Percentiles rank a stretch among this genome's conserved stretches.
These are phyloP conservation scores for Xenopus laevis DNA, from an alignment of 2,113 vertebrate genomes.

Conservation along the genomic window DNA sequence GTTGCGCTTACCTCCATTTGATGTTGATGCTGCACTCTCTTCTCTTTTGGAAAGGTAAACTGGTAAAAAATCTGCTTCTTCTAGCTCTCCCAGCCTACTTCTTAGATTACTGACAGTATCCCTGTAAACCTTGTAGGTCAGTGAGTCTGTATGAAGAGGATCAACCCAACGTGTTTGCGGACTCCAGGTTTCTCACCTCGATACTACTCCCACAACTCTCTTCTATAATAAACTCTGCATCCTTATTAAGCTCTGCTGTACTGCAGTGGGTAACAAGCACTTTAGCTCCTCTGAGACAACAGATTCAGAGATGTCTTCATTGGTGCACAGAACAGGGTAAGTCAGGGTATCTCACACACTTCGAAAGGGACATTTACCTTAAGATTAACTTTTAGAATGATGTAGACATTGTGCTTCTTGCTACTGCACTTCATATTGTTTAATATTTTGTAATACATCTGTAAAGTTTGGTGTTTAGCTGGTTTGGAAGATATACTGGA, in stretches of 20 bases:
- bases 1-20: slow-evolving; percentile 63
- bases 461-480: no score
- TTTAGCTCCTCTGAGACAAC: slow-evolving; percentile 45
- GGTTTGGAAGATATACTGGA: no score
- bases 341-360: not conserved
- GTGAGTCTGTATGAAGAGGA: slow-evolving; percentile 78
- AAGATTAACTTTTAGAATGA: no score
- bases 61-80: no score
- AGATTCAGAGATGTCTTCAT: slow-evolving; percentile 58
- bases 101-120: no score
- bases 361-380: no score
- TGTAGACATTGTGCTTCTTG: no score
- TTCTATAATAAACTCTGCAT: slow-evolving; percentile 52
- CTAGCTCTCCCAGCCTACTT: no score
- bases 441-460: no score
- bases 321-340: slow-evolving; percentile 59
- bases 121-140: slow-evolving; percentile 52
- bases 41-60: slow-evolving; percentile 53
- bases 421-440: no score
- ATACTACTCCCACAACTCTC: slow-evolving; percentile 68
- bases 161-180: slow-evolving; percentile 75
- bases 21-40: slow-evolving; percentile 60
- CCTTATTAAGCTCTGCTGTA: slow-evolving; percentile 45
- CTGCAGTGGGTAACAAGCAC: slow-evolving; percentile 61
- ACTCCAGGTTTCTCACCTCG: slow-evolving; percentile 65